Evolutionary conservation across 2,888 invertebrate species (phyloP), one percentile per base, ranked within the genome.

Genomic region (Phlogophora meticulosa): DNA sequence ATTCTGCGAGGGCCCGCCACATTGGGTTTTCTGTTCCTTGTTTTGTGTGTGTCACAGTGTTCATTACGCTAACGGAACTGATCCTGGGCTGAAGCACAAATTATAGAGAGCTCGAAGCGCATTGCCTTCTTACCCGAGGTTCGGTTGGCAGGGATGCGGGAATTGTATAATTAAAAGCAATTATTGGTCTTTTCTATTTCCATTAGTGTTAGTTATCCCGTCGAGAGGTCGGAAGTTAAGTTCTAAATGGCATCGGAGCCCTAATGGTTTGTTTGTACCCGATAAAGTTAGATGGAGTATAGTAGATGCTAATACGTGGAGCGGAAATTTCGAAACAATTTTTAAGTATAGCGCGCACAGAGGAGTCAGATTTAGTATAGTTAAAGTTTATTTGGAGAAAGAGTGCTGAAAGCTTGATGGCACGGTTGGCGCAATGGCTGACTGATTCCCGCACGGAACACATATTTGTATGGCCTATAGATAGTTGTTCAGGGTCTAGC

Each of bases 21-120:
- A 34, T 15, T 55, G 9, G 45, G 7, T 11, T 38, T 78, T 59
- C 67, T 78, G 58, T 17, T 20, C 17, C 7, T 22, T 15, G 9
- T 5, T 22, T 51, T 15, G 11, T 15, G 7, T 48, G 38, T 51
- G 34, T 15, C 46, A 15, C 34, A 36, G 15, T 67, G 58, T 59
- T 73, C 58, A 78, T 78, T 73, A 78, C 62, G 28, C 58, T 76
- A 76, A 76, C 74, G 75, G 68, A 64, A 72, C 61, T 57, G 77
- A 72, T 58, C 64, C 45, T 38, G 32, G 28, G 38, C 32, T 49
- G 59, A 43, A 48, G 46, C 63, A 43, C 58, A 76, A 78, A 76
- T 76, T 52, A 79, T 65, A 59, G 64, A 20, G 55, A 43, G 59
- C 58, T 0, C 51, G 34, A 67, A 43, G 48, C 28, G 28, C 34